phyloP scores from a whole-genome alignment of 2,888 invertebrate genomes.

The Lepidonotus clava region DNA sequence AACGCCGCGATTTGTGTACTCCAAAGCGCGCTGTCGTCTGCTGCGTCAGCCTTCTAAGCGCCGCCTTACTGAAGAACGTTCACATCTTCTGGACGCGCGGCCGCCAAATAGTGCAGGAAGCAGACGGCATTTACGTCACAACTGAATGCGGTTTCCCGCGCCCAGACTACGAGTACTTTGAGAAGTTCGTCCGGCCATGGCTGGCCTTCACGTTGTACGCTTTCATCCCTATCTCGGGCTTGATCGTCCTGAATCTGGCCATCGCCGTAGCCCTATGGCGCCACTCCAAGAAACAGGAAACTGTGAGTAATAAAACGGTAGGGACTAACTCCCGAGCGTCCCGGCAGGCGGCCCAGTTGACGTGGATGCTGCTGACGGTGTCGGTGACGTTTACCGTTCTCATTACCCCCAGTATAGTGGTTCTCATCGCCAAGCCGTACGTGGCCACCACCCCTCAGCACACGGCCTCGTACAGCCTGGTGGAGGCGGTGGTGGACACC shows the following conservation, averaged over 20 bases:
- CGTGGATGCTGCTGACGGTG: conserved; percentile 53
- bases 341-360: conserved; percentile 16
- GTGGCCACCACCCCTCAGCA: background rate
- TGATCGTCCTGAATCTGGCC: conserved; percentile 44
- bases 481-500: conserved; percentile 50
- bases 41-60: background rate
- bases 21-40: conserved; percentile 8
- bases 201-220: conserved; percentile 57
- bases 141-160: conserved; percentile 19
- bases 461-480: background rate
- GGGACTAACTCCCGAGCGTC: background rate
- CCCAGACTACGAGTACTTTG: conserved; percentile 35
- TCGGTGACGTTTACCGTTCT: conserved; percentile 35
- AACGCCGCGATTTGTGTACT: conserved; percentile 50
- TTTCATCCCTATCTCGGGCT: conserved; percentile 49
- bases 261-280: conserved; percentile 36
- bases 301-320: background rate
- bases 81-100: conserved; percentile 55
- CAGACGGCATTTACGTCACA: background rate
- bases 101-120: background rate
- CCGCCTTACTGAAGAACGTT: conserved; percentile 47
- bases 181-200: conserved; percentile 56
- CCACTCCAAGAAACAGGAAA: background rate
- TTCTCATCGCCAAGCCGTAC: conserved; percentile 39
- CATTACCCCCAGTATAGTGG: conserved; percentile 54